These are phyloP conservation scores for Serranus cabrilla DNA, from an alignment of 2,797 vertebrate genomes.

Conservation along the genomic window DNA sequence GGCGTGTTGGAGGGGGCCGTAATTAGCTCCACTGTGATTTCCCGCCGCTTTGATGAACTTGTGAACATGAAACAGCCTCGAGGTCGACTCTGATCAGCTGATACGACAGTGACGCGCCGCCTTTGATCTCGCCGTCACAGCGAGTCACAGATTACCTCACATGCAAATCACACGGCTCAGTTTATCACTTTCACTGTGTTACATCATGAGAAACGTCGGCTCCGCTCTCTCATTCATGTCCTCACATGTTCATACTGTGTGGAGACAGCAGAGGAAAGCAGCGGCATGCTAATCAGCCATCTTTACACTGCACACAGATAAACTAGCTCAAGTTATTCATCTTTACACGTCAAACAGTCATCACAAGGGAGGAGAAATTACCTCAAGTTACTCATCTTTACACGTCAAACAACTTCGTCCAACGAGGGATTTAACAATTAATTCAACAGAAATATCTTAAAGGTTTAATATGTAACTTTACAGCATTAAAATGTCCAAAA, in stretches of 20 bases:
- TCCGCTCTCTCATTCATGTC: constrained; percentile 18
- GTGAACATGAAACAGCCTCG: constrained; percentile 60
- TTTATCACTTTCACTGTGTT: constrained; percentile 64
- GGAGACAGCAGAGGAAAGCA: not conserved
- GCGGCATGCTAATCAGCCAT: not conserved
- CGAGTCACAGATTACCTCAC: constrained; percentile 57
- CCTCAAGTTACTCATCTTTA: no score
- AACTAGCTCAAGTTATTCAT: no score
- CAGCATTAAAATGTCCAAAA: no score
- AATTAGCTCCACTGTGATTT: constrained; percentile 62
- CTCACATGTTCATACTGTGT: constrained; percentile 21
- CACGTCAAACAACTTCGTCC: no score
- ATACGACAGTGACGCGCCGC: constrained; percentile 43
- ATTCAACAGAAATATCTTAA: no score
- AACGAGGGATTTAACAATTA: no score
- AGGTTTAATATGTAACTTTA: no score
- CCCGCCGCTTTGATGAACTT: constrained; percentile 63
- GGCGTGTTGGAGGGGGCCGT: constrained; percentile 14
- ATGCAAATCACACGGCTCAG: constrained; percentile 56
- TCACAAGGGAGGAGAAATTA: no score
- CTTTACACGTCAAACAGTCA: no score
- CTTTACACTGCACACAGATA: constrained; percentile 2
- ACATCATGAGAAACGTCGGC: constrained; percentile 60
- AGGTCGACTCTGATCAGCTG: constrained; percentile 69
- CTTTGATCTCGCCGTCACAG: constrained; percentile 55